Percentiles rank a stretch among this genome's conserved stretches.
Evolutionary conservation across 2,888 invertebrate species (phyloP).

Genomic region (Drosophila mayaguana): DNA sequence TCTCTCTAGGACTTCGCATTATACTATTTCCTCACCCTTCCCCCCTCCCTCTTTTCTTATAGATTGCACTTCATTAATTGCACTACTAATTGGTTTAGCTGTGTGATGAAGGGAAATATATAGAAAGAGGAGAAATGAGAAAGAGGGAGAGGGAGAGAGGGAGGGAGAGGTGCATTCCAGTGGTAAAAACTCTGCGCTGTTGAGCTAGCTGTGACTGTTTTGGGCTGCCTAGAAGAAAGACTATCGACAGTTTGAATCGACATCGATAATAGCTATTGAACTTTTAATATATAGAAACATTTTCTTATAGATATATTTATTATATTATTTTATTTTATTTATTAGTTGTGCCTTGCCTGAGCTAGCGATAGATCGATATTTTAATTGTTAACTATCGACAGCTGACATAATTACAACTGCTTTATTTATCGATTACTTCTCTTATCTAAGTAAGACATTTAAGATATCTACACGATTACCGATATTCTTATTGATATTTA

Average conservation of each 20-base stretch:
- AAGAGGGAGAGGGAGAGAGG: neutral
- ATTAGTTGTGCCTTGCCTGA: too few species aligned
- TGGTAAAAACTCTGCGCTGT: neutral
- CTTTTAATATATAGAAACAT: too few species aligned
- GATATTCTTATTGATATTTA: too few species aligned
- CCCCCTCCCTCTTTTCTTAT: neutral
- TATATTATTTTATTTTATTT: too few species aligned
- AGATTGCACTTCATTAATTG: slow-evolving; percentile 65
- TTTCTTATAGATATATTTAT: too few species aligned
- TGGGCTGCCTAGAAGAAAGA: neutral
- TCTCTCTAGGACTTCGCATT: slow-evolving; percentile 29
- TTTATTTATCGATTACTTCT: too few species aligned
- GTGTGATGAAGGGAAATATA: neutral
- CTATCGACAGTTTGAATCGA: neutral
- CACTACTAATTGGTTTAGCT: slow-evolving; percentile 65
- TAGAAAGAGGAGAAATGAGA: neutral
- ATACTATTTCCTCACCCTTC: slow-evolving; percentile 6
- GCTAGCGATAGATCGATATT: too few species aligned
- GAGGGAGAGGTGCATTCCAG: neutral
- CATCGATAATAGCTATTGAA: too few species aligned
- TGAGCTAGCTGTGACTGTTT: neutral
- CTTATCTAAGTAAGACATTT: too few species aligned
- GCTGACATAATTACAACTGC: too few species aligned
- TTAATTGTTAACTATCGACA: too few species aligned
- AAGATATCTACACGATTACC: too few species aligned